A percentile compares a stretch with the other conserved stretches of the same genome.
phyloP scores from a whole-genome alignment of 1,140 invertebrate species.

The Ceratina australensis region DNA sequence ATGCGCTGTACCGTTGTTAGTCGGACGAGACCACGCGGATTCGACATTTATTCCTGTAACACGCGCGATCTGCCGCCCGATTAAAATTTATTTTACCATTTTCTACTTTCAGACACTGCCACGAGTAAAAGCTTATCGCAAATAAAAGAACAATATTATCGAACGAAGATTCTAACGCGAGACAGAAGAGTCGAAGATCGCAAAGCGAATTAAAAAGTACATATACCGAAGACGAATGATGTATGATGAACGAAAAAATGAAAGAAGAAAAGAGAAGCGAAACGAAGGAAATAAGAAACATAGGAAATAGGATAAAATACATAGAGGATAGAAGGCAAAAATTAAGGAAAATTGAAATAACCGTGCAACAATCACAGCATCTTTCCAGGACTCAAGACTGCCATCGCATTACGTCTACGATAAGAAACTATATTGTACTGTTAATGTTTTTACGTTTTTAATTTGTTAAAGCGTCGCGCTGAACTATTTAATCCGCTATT shows the following conservation, averaged over 20 bases:
- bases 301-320: conserved; percentile 52
- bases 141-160: conserved; percentile 60
- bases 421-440: conserved; percentile 76
- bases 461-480: conserved; percentile 75
- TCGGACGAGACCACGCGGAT: no score
- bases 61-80: not conserved
- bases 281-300: conserved; percentile 42
- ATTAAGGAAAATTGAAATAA: conserved; percentile 61
- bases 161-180: conserved; percentile 52
- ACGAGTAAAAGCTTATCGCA: conserved; percentile 73
- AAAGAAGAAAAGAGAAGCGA: conserved; percentile 14
- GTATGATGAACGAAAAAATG: conserved; percentile 27
- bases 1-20: no score
- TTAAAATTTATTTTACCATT: not conserved
- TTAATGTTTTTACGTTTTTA: conserved; percentile 79
- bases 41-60: no score
- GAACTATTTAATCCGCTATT: conserved; percentile 67
- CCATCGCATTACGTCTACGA: conserved; percentile 75
- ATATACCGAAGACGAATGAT: conserved; percentile 49
- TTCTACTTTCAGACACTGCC: conserved; percentile 75
- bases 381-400: conserved; percentile 79
- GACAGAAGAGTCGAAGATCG: conserved; percentile 51
- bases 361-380: conserved; percentile 75
- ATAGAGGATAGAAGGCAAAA: conserved; percentile 23
- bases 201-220: conserved; percentile 38